Base-by-base conservation (phyloP, 2,797 vertebrate genomes). In the Acrossocheilus wenchowensis region DNA sequence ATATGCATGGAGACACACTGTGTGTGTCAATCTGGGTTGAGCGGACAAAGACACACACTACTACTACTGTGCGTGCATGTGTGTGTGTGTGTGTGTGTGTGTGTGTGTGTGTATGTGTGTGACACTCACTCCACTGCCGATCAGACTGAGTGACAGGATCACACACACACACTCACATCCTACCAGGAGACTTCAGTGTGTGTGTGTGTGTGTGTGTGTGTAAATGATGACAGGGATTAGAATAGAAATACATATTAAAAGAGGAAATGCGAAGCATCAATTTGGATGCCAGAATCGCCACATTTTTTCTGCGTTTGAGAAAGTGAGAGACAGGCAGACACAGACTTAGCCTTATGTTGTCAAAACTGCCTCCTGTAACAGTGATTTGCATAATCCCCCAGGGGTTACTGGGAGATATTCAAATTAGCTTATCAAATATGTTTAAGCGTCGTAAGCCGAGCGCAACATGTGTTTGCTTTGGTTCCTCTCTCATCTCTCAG, bases 91-190 rank as follows among this genome's bases (percentile, higher is more conserved):
- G 69, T 71, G 66, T 52, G 43, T 73, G 75, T 85, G 52, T 82
- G 86, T 11, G 78, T 80, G 62, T 87, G 66, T 85, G 52, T 82
- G 86, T 69, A 83, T 84, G 85, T 81, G 88, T 75, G 45, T 73
- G 60, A 12, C 11, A 26, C 30, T 2, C 64, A 68, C 30, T 68
- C 30, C 64, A 8, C 90, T 89, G 91, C 91, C 93, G 93, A 93
- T 94, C 94, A 95, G 86, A 36, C 36, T 90, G 90, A 91, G 71
- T 90, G 90, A 91, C 92, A 88, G 86, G 83, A 87, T 90, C 89
- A 90, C 78, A 80, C 78, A 60, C 77, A 78, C 74, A 78, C 54
- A 79, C 78, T 34, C 82, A 82, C 62, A 69, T 66, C 86, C 84
- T 81, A 87, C 85, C 78, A 52, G 87, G 81, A 77, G 83, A 90